Percentiles rank a stretch among this genome's conserved stretches.
Evolutionary conservation across 2,888 invertebrate species (phyloP).

Genomic region (Acrobasis consociella): DNA sequence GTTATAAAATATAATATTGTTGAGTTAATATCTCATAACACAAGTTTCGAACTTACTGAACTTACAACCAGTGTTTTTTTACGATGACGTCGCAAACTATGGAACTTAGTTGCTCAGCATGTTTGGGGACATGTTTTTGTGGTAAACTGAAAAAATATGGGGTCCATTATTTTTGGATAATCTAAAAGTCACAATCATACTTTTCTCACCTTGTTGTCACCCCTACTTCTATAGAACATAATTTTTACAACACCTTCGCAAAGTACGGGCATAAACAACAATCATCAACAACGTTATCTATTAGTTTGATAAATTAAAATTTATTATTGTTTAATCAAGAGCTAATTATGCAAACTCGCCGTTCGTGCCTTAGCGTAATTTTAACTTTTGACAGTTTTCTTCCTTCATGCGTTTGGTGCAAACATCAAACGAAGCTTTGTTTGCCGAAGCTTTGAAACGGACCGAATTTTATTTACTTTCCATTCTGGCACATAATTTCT

Average conservation of each 20-base stretch:
- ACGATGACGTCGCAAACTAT: too few relatives aligned
- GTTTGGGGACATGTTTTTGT: too few relatives aligned
- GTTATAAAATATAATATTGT: too few relatives aligned
- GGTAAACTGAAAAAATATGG: too few relatives aligned
- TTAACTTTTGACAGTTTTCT: conserved; percentile 47
- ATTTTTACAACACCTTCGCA: not conserved
- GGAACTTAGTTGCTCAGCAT: too few relatives aligned
- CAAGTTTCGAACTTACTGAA: too few relatives aligned
- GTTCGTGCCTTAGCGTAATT: conserved; percentile 39
- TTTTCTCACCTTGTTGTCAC: too few relatives aligned
- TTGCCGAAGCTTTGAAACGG: not conserved
- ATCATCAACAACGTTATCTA: not conserved
- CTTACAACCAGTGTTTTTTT: too few relatives aligned
- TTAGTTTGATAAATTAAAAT: conserved; percentile 45
- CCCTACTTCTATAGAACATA: too few relatives aligned
- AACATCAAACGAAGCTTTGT: conserved; percentile 5
- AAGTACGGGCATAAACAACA: not conserved
- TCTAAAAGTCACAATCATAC: too few relatives aligned
- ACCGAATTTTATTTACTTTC: not conserved
- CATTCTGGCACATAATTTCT: not conserved
- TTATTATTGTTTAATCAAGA: conserved; percentile 48
- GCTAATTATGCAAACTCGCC: conserved; percentile 44
- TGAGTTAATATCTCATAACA: too few relatives aligned
- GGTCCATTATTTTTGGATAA: too few relatives aligned
- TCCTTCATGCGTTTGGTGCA: conserved; percentile 28